Conservation (phyloP, 2,113 vertebrate genomes). For the Strix uralensis region DNA sequence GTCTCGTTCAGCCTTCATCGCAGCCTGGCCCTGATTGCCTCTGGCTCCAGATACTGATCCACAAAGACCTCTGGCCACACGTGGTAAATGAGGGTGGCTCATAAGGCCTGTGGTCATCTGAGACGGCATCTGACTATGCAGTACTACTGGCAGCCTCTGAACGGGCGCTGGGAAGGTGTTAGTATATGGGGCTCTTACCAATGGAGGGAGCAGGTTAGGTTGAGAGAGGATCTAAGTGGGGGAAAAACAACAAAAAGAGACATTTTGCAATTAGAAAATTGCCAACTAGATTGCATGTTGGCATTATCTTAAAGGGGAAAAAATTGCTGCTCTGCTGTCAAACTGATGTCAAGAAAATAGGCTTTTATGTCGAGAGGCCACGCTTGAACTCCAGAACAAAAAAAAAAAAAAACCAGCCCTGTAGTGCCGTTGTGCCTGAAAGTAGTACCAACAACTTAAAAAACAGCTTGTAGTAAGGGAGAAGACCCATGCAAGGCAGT, state of each 20-base stretch:
- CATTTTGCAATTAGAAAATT: slow-evolving; percentile 69
- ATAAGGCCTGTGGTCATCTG: slow-evolving; percentile 90
- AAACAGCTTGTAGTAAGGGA: neutral
- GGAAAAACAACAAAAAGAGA: slow-evolving; percentile 78
- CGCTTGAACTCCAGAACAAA: neutral
- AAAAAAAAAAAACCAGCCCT: neutral
- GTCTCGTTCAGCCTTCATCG: slow-evolving; percentile 92
- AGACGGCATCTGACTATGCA: slow-evolving; percentile 84
- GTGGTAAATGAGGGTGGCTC: slow-evolving; percentile 89
- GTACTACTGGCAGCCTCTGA: slow-evolving; percentile 88
- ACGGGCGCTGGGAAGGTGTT: slow-evolving; percentile 91
- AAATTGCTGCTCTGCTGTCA: slow-evolving; percentile 19
- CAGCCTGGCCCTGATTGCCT: slow-evolving; percentile 85
- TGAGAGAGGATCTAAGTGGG: slow-evolving; percentile 90
- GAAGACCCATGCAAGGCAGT: neutral
- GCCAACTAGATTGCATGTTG: slow-evolving; percentile 60
- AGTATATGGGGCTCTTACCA: slow-evolving; percentile 90
- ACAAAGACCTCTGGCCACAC: slow-evolving; percentile 83
- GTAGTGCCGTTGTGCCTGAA: neutral
- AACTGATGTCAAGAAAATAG: neutral
- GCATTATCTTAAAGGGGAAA: slow-evolving; percentile 51
- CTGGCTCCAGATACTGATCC: slow-evolving; percentile 85
- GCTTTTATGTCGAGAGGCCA: neutral
- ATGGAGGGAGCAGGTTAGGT: slow-evolving; percentile 93
- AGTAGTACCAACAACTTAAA: neutral